Evolutionary conservation across 2,113 vertebrate species (phyloP).

Genomic region (Pachypanchax playfairii): DNA sequence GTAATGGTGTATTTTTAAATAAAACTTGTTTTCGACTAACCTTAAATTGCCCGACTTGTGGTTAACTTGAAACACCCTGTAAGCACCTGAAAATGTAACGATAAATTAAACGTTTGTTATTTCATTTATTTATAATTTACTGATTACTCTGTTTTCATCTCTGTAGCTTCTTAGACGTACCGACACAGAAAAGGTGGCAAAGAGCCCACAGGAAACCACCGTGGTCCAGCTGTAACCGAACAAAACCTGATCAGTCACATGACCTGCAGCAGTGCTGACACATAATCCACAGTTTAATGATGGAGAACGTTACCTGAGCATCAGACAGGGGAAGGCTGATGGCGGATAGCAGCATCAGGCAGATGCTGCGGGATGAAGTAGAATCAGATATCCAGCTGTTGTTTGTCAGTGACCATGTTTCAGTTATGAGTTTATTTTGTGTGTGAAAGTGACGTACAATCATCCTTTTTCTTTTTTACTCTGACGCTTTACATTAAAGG

Average conservation of each 20-base stretch:
- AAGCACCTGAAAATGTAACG: slow-evolving; percentile 80
- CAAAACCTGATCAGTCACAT: neutral
- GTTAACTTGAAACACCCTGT: slow-evolving; percentile 84
- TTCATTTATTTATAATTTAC: too few relatives aligned
- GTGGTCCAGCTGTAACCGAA: slow-evolving; percentile 82
- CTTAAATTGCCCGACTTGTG: slow-evolving; percentile 83
- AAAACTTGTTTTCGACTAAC: slow-evolving; percentile 64
- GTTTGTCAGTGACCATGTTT: neutral
- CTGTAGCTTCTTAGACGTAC: slow-evolving; percentile 75
- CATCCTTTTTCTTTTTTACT: too few relatives aligned
- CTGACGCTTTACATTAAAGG: too few relatives aligned
- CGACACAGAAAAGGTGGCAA: slow-evolving; percentile 86
- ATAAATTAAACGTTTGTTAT: neutral
- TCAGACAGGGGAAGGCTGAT: slow-evolving; percentile 84
- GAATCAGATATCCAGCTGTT: neutral
- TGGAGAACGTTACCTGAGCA: slow-evolving; percentile 79
- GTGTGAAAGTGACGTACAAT: too few relatives aligned
- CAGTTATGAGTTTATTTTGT: neutral
- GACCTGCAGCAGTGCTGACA: neutral
- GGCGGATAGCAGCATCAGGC: slow-evolving; percentile 84
- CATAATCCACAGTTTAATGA: neutral
- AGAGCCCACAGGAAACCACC: slow-evolving; percentile 89
- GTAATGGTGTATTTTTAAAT: too few relatives aligned
- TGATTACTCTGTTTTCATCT: too few relatives aligned
- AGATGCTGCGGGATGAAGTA: slow-evolving; percentile 69